Percentiles rank a stretch among this genome's conserved stretches.
phyloP scores from a whole-genome alignment of 2,113 vertebrate species.

The Sorex fumeus region DNA sequence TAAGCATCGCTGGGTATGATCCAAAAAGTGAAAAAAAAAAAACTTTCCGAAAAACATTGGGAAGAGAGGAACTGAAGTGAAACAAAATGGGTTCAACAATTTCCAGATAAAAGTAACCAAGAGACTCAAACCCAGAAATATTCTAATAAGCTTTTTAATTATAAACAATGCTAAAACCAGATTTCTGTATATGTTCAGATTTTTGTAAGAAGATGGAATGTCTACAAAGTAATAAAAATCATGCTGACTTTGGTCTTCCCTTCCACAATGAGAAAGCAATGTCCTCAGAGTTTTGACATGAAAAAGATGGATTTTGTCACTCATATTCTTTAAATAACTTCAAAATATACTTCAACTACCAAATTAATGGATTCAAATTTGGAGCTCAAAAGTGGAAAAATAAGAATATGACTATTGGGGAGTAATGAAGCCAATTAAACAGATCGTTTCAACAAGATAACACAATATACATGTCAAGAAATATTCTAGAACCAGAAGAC shows the following conservation, averaged over 20 bases:
- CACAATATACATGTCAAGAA: background rate
- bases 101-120: conserved; percentile 32
- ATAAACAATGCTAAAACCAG: background rate
- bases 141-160: background rate
- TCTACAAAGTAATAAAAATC: conserved; percentile 40
- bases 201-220: background rate
- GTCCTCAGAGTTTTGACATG: background rate
- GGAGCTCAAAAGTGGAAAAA: conserved; percentile 27
- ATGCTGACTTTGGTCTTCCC: background rate
- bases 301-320: conserved; percentile 52
- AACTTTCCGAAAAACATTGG: conserved; percentile 53
- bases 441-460: conserved; percentile 1
- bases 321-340: conserved; percentile 49
- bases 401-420: background rate
- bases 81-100: background rate
- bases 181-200: background rate
- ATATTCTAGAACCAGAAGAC: background rate
- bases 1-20: too few relatives aligned
- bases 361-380: conserved; percentile 51
- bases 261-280: background rate
- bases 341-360: conserved; percentile 40
- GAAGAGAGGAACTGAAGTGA: background rate
- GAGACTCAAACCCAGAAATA: conserved; percentile 42
- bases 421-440: background rate
- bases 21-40: too few relatives aligned